These are phyloP conservation scores for Bradypodion ventrale DNA, from an alignment of 2,797 vertebrate genomes.

Conservation along the genomic window DNA sequence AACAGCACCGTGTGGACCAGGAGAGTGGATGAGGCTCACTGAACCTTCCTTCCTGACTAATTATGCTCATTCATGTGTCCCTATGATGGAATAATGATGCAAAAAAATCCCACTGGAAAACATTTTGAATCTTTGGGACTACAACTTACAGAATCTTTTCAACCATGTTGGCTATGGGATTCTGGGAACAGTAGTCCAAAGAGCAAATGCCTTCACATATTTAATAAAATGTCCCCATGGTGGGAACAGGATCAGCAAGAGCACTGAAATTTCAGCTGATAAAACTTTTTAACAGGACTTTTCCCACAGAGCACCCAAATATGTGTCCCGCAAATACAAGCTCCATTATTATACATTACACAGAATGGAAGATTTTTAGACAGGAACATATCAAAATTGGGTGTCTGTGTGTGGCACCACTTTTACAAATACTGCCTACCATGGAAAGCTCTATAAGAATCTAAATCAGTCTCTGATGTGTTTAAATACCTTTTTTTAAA, in stretches of 20 bases:
- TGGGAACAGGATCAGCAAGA: not conserved
- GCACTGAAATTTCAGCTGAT: not conserved
- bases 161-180: not conserved
- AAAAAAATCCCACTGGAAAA: too few species aligned
- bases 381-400: not conserved
- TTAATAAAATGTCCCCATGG: too few species aligned
- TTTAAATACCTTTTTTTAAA: not conserved
- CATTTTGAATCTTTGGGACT: too few species aligned
- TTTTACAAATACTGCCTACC: not conserved
- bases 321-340: not conserved
- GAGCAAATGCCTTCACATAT: too few species aligned
- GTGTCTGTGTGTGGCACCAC: too few species aligned
- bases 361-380: not conserved
- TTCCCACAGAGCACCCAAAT: not conserved
- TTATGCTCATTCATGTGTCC: too few species aligned
- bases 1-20: not conserved
- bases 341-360: not conserved
- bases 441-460: not conserved
- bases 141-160: too few species aligned
- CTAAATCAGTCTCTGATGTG: not conserved
- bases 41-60: not conserved
- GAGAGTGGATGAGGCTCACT: not conserved
- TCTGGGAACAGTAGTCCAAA: too few species aligned
- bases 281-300: not conserved
- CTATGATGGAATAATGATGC: too few species aligned